A percentile compares a stretch with the other conserved stretches of the same genome.
phyloP scores from a whole-genome alignment of 2,113 vertebrate genomes.

The Monarcha castaneiventris region DNA sequence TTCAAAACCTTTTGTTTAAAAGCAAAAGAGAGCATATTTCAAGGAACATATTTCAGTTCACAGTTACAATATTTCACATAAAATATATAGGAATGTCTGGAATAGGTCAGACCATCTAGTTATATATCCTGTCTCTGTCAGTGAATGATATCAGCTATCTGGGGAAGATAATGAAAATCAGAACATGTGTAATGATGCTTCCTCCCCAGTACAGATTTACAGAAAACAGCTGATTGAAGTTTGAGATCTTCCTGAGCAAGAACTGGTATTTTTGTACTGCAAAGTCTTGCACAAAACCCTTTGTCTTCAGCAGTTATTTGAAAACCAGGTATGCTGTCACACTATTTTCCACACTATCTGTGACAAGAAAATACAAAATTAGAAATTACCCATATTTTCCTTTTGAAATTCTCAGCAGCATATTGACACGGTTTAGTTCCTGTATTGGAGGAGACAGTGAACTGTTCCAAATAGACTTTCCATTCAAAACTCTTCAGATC shows the following conservation, averaged over 20 bases:
- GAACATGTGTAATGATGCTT: not conserved
- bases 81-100: not conserved
- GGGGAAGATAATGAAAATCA: not conserved
- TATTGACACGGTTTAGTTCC: not conserved
- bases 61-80: not conserved
- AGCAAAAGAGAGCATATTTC: not conserved
- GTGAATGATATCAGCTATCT: not conserved
- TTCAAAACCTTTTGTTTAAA: not conserved
- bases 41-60: not conserved
- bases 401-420: not conserved
- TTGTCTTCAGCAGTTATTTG: not conserved
- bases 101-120: not conserved
- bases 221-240: not conserved
- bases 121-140: not conserved
- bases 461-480: not conserved
- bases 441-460: not conserved
- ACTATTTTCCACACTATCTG: not conserved
- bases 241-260: not conserved
- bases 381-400: not conserved
- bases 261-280: not conserved
- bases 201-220: not conserved
- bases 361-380: not conserved
- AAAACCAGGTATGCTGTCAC: not conserved
- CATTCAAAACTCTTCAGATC: not conserved
- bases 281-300: not conserved